These are phyloP conservation scores for Zoanthus sansibaricus DNA, from an alignment of 92 coral and sea anemone genomes.

Conservation along the genomic window DNA sequence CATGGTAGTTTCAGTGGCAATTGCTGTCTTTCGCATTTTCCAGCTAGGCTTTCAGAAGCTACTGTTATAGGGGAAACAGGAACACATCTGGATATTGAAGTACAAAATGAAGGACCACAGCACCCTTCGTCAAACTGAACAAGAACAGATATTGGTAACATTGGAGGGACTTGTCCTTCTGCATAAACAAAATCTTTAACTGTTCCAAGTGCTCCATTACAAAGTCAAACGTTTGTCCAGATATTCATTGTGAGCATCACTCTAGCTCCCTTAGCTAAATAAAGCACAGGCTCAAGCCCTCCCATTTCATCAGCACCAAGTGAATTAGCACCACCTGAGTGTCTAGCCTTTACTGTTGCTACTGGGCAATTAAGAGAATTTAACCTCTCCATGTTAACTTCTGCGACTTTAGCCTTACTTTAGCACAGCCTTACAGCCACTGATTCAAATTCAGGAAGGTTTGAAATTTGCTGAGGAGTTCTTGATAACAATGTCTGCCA, in stretches of 20 bases:
- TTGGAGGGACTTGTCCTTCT: slow-evolving; percentile 60
- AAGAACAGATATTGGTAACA: slow-evolving; percentile 56
- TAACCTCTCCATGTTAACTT: background rate
- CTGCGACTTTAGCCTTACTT: background rate
- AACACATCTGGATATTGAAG: slow-evolving; percentile 41
- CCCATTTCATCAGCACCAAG: slow-evolving; percentile 39
- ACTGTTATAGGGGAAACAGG: slow-evolving; percentile 47
- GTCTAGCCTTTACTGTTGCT: slow-evolving; percentile 5
- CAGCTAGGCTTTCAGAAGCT: slow-evolving; percentile 51
- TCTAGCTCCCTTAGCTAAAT: too few relatives aligned
- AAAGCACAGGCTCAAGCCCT: slow-evolving; percentile 50
- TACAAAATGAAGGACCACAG: slow-evolving; percentile 3
- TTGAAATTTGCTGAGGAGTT: background rate
- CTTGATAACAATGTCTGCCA: slow-evolving; percentile 16
- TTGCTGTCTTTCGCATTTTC: slow-evolving; percentile 67
- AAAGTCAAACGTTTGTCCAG: background rate
- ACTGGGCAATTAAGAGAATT: background rate
- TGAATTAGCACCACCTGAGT: background rate
- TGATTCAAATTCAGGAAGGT: background rate
- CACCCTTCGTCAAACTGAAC: slow-evolving; percentile 57
- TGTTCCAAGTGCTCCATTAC: slow-evolving; percentile 66
- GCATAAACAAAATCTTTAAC: slow-evolving; percentile 46
- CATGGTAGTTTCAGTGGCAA: slow-evolving; percentile 30
- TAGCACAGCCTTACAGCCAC: background rate
- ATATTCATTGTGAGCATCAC: background rate